Conservation (phyloP, 2,797 vertebrate genomes). For the Sebastes jordani region DNA sequence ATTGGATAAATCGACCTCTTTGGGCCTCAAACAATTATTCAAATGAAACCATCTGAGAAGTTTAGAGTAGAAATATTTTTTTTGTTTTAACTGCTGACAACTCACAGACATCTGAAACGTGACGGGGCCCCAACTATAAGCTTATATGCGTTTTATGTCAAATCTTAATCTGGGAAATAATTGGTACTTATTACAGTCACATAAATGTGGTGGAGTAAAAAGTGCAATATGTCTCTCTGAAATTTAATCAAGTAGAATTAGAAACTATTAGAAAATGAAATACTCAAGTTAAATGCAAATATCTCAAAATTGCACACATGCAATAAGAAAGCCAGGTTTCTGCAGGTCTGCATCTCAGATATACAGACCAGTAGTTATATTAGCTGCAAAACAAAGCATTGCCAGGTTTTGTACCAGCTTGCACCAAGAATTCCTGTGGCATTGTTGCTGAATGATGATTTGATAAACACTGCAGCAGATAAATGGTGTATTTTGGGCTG, state of each 20-base stretch:
- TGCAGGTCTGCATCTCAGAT: not conserved
- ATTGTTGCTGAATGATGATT: conserved; percentile 21
- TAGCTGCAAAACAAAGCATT: not conserved
- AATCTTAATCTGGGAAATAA: too few species aligned
- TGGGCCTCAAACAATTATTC: too few species aligned
- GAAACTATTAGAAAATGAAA: not conserved
- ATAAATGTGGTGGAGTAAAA: not conserved
- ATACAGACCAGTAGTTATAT: not conserved
- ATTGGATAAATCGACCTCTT: too few species aligned
- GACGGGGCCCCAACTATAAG: not conserved
- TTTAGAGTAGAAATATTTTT: too few species aligned
- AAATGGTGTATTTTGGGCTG: conserved; percentile 3
- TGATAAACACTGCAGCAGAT: conserved; percentile 9
- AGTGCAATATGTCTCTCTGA: not conserved
- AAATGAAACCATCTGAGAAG: too few species aligned
- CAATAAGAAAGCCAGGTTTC: not conserved
- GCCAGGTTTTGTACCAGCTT: conserved; percentile 34
- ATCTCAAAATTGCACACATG: not conserved
- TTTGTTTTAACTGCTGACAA: too few species aligned
- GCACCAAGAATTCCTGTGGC: conserved; percentile 22
- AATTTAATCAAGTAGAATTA: not conserved
- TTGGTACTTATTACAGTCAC: too few species aligned
- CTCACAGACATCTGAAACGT: not conserved
- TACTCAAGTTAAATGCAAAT: not conserved
- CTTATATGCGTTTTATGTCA: too few species aligned